Base-by-base conservation (phyloP, 2,888 invertebrate species). In the Meandrusa payeni region DNA sequence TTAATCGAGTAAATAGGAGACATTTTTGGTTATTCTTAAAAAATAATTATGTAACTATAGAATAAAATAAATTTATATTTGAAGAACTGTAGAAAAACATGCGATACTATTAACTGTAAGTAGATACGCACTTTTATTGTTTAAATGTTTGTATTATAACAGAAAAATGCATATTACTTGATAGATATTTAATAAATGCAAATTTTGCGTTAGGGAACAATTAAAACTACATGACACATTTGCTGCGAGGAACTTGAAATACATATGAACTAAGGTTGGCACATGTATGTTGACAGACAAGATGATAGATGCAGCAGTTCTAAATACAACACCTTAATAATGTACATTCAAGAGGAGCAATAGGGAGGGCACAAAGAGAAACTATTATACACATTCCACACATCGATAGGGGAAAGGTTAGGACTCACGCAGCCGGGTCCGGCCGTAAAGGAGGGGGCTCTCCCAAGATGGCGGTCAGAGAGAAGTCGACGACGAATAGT, bases 401-500 rank as follows among this genome's bases (percentile, higher is more conserved):
- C 83, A 83, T 81, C 76, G 77, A 83, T 67, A 79, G 67, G 78
- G 77, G 73, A 69, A 47, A 69, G 72, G 61, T 57, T 60, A 71
- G 80, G 75, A 86, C 87, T 86, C 87, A 87, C 87, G 77, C 76
- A 79, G 83, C 78, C 79, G 70, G 57, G 64, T 80, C 58, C 68
- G 78, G 71, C 78, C 82, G 64, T 67, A 63, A 65, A 75, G 67
- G 71, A 74, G 77, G 76, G 81, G 83, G 80, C 81, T 76, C 76
- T 82, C 85, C 83, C 77, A 76, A 66, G 75, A 61, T 65, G 73
- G 88, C 66, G 82, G 87, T 90, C 91, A 91, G 86, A 91, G 91
- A 81, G 91, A 92, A 64, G 92, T 91, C 79, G 91, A 91, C 80
- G 91, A 91, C 74, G 91, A 91, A 89, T 90, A 91, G 86, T 91